Evolutionary conservation across 2,113 vertebrate genomes (phyloP), one percentile per base, ranked within the genome.

Genomic region (Nannospalax galili): DNA sequence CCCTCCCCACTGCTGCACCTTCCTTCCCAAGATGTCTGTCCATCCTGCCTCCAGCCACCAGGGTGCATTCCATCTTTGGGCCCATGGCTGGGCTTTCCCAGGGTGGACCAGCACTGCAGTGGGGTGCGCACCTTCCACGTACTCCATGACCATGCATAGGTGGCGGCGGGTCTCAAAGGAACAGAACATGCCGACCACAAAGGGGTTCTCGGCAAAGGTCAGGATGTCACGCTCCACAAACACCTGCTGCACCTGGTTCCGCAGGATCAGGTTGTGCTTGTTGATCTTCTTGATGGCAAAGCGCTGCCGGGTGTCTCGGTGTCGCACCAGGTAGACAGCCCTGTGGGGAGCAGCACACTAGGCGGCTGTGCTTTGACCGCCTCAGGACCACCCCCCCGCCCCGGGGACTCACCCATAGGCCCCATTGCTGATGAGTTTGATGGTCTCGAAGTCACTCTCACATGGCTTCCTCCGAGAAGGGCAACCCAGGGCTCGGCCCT

Each of bases 231-330:
- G 98, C 98, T 99, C 99, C 97, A 99, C 99, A 0, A 99, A 99
- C 22, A 99, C 99, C 98, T 99, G 99, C 98, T 99, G 99, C 98
- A 99, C 99, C 98, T 99, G 99, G 98, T 99, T 99, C 85, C 99
- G 98, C 95, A 99, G 98, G 74, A 99, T 99, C 86, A 99, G 98
- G 98, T 99, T 99, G 98, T 99, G 99, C 45, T 99, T 99, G 98
- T 99, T 99, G 95, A 99, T 99, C 97, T 99, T 99, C 98, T 99
- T 99, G 98, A 99, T 99, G 95, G 99, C 99, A 3, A 99, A 99
- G 40, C 99, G 99, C 92, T 99, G 99, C 30, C 99, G 98, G 0
- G 99, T 99, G 95, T 99, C 99, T 45, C 98, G 99, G 98, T 99
- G 99, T 48, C 99, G 99, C 64, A 99, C 99, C 96, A 99, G 98